Conservation (phyloP, 2,113 vertebrate genomes). For the Callithrix jacchus region DNA sequence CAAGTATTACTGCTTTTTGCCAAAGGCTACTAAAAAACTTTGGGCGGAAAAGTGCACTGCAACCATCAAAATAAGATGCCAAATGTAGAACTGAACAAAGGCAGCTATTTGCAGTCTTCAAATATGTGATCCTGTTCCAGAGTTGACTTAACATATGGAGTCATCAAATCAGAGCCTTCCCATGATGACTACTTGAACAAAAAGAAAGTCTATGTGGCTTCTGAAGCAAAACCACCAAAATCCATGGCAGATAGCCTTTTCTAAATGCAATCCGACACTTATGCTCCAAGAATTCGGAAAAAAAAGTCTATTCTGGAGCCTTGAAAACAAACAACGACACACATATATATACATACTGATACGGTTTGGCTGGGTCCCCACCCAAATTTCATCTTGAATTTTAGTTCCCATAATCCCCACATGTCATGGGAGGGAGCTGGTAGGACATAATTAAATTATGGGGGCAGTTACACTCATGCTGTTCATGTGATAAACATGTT, state of each 20-base stretch:
- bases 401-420: too few relatives aligned
- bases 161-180: not conserved
- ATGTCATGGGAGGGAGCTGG: too few relatives aligned
- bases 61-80: not conserved
- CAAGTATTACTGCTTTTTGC: not conserved
- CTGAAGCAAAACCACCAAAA: not conserved
- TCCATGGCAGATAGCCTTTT: not conserved
- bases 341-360: not conserved
- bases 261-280: not conserved
- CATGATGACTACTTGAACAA: not conserved
- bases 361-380: too few relatives aligned
- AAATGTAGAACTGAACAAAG: not conserved
- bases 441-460: too few relatives aligned
- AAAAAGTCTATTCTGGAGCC: too few relatives aligned
- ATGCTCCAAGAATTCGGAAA: not conserved
- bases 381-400: too few relatives aligned
- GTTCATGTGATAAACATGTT: too few relatives aligned
- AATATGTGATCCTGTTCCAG: not conserved
- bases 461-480: too few relatives aligned
- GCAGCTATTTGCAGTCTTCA: not conserved
- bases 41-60: not conserved
- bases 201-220: not conserved
- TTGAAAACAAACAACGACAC: too few relatives aligned
- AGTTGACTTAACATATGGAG: not conserved
- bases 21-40: not conserved